Conservation (phyloP, 2,797 vertebrate genomes). For the Epinephelus awoara region DNA sequence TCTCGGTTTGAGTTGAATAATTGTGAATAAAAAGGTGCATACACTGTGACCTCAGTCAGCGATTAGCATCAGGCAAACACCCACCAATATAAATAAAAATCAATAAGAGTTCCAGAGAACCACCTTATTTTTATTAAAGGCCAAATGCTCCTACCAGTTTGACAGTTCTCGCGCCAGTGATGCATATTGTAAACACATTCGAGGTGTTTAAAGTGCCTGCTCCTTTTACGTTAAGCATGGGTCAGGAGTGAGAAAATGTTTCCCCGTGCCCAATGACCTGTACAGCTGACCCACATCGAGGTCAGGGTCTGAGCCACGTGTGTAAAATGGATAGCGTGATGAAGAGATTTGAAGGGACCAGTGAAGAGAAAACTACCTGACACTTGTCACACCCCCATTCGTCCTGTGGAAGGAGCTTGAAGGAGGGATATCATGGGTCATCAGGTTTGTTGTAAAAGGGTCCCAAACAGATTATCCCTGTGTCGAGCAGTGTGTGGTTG, state of each 20-base stretch:
- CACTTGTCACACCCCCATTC: constrained; percentile 18
- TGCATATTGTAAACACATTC: constrained; percentile 34
- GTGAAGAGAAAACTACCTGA: constrained; percentile 41
- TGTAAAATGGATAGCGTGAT: constrained; percentile 28
- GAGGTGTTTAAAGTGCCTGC: constrained; percentile 11
- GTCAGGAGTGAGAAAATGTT: constrained; percentile 39
- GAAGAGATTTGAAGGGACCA: constrained; percentile 24
- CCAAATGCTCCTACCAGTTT: neutral
- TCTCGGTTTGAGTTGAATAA: constrained; percentile 24
- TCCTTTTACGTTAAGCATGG: constrained; percentile 10
- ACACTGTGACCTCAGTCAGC: constrained; percentile 8
- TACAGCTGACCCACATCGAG: constrained; percentile 36
- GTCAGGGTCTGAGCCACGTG: constrained; percentile 22
- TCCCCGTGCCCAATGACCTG: constrained; percentile 39
- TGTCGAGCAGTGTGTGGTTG: neutral
- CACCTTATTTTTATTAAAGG: neutral
- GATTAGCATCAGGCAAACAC: constrained; percentile 47
- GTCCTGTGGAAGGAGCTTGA: constrained; percentile 8
- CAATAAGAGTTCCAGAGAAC: constrained; percentile 31
- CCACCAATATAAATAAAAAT: constrained; percentile 47
- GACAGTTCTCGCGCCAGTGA: neutral
- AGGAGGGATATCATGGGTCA: constrained; percentile 19
- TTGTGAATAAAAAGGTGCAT: constrained; percentile 33
- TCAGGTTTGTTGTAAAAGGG: constrained; percentile 15
- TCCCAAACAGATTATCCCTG: constrained; percentile 11